A percentile compares a stretch with the other conserved stretches of the same genome.
These are phyloP conservation scores for Balaenoptera acutorostrata DNA, from an alignment of 2,113 vertebrate species.

Conservation along the genomic window DNA sequence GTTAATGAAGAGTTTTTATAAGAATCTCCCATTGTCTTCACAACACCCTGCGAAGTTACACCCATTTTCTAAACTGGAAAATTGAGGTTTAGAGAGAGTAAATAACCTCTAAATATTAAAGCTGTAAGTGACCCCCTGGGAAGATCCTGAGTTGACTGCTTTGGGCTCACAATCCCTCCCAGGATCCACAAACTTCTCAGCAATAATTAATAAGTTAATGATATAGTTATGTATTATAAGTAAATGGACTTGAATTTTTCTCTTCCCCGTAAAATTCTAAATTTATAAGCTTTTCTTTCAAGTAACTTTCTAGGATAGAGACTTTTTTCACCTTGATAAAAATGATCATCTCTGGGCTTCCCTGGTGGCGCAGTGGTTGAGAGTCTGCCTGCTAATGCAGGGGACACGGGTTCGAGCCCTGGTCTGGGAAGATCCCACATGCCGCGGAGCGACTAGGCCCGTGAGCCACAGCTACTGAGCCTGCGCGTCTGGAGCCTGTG, in stretches of 20 bases:
- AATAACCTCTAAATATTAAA: not conserved
- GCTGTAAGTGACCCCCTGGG: not conserved
- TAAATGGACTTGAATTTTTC: not conserved
- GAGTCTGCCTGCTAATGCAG: no score
- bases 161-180: not conserved
- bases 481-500: no score
- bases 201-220: conserved; percentile 14
- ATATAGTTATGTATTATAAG: not conserved
- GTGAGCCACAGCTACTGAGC: no score
- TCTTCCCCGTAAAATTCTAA: conserved; percentile 1
- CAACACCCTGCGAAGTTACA: not conserved
- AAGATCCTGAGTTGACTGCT: not conserved
- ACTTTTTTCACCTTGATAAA: not conserved
- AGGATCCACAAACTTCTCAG: not conserved
- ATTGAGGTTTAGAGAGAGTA: not conserved
- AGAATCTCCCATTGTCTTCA: not conserved
- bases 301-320: not conserved
- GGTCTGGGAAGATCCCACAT: no score
- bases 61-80: not conserved
- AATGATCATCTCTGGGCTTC: not conserved
- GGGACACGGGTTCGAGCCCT: no score
- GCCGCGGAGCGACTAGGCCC: no score
- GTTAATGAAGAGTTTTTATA: not conserved
- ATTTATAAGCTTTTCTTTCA: not conserved
- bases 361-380: no score